Base-by-base conservation (phyloP, 2,113 vertebrate genomes). In the Dissostichus mawsoni region DNA sequence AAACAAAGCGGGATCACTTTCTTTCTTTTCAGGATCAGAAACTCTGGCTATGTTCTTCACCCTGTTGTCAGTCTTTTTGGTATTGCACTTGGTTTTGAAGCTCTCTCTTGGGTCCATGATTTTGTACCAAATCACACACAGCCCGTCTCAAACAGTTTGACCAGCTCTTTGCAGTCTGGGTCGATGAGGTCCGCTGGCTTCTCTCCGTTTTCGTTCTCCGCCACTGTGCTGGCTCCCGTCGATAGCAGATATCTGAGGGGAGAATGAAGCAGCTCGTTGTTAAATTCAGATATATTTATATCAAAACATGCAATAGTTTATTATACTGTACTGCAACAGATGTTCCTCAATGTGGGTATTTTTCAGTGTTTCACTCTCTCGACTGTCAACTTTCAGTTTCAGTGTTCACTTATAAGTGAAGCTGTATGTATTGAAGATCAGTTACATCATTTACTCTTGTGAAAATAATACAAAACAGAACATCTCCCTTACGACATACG, bases 181-280 rank as follows among this genome's bases (percentile, higher is more conserved):
- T 98, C 98, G 18, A 98, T 96, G 71, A 98, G 97, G 92, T 98
- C 96, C 0, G 87, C 94, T 1, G 98, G 97, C 76, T 96, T 96
- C 76, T 97, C 97, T 0, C 97, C 97, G 0, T 88, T 95, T 3
- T 96, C 93, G 2, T 97, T 98, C 81, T 95, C 92, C 0, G 92
- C 96, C 50, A 96, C 96, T 29, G 86, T 76, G 89, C 95, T 96
- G 48, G 97, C 97, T 68, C 97, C 98, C 23, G 96, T 91, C 2
- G 96, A 94, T 18, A 99, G 90, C 50, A 99, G 96, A 83, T 97
- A 98, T 74, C 97, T 99, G 88, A 17, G 74, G 0, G 23, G 11
- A 66, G 20, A 76, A 68, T 58, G 29, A 80, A 78, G 10, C 5
- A 51, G 2, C 20, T 8, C 51, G 14, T 14, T 66, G 44, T 45